These are phyloP conservation scores for Cryptotis parvus DNA, from an alignment of 2,113 vertebrate genomes.

Conservation along the genomic window DNA sequence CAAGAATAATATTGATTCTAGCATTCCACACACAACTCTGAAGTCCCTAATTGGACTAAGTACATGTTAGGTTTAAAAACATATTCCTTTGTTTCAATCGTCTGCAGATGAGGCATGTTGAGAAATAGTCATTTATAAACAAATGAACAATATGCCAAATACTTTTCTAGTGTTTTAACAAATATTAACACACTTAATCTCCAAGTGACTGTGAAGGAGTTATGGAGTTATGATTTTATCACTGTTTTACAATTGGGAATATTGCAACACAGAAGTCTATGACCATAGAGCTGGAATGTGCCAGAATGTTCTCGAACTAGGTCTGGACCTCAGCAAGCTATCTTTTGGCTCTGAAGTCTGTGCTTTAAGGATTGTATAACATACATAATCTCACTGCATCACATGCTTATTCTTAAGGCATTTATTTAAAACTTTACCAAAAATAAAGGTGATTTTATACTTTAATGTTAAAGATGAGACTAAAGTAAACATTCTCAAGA, in stretches of 20 bases:
- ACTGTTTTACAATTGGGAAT: not conserved
- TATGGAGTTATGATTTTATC: not conserved
- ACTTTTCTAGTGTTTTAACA: not conserved
- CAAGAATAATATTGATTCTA: not conserved
- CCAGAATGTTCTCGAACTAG: not conserved
- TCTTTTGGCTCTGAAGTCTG: not conserved
- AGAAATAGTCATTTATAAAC: not conserved
- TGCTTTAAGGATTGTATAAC: not conserved
- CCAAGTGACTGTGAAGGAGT: not conserved
- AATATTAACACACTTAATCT: not conserved
- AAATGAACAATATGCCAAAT: not conserved
- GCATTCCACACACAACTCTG: not conserved
- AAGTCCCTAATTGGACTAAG: not conserved
- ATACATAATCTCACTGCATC: not conserved
- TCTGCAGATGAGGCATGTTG: not conserved
- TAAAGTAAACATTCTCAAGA: not conserved
- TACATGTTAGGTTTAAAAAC: not conserved
- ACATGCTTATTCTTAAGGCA: not conserved
- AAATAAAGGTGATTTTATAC: not conserved
- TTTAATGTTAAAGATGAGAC: conserved; percentile 25
- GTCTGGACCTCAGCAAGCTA: not conserved
- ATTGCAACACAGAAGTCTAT: not conserved
- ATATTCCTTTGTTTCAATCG: not conserved
- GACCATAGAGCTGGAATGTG: not conserved
- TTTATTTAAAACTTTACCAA: not conserved